Base-by-base conservation (phyloP, 2,888 invertebrate species). In the Pterostichus madidus region DNA sequence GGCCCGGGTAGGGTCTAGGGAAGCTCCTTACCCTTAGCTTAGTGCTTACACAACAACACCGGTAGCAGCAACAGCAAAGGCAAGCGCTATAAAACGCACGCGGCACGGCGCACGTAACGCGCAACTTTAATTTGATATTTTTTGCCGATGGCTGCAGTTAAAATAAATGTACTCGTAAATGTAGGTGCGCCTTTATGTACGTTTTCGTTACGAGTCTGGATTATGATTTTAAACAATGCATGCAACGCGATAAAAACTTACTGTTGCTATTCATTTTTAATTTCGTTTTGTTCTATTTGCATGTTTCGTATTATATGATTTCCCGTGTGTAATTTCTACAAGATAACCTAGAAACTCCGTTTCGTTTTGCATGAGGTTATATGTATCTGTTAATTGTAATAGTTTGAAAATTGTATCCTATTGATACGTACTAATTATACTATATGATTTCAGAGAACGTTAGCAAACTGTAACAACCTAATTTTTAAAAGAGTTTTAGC, bases 171-270 rank as follows among this genome's bases (percentile, higher is more conserved):
- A 75, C 61, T 61, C 75, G 61, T 75, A 81, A 81, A 81, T 81
- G 75, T 81, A 75, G 81, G 75, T 81, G 46, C 15, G 46, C 59
- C 73, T 71, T 75, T 75, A 61, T 59, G 56, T 81, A 59, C 75
- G 81, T 61, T 75, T 49, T 44, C 46, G 75, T 73, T 80, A 80
- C 13, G 75, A 56, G 15, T 75, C 46, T 46, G 81, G 81, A 81
- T 81, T 75, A 81, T 81, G 81, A 81, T 81, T 81, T 81, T 81
- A 81, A 81, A 81, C 81, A 81, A 81, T 81, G 73, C 81, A 81
- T 75, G 61, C 81, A 68, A 49, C 15, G 71, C 68, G 81, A 81
- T 81, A 75, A 81, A 81, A 81, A 81, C 75, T 75, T 59, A 53
- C 46, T 31, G 44, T 75, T 71, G 68, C 68, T 44, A 61, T 71